Base-by-base conservation (phyloP, 2,797 vertebrate genomes). In the Lutjanus campechanus region DNA sequence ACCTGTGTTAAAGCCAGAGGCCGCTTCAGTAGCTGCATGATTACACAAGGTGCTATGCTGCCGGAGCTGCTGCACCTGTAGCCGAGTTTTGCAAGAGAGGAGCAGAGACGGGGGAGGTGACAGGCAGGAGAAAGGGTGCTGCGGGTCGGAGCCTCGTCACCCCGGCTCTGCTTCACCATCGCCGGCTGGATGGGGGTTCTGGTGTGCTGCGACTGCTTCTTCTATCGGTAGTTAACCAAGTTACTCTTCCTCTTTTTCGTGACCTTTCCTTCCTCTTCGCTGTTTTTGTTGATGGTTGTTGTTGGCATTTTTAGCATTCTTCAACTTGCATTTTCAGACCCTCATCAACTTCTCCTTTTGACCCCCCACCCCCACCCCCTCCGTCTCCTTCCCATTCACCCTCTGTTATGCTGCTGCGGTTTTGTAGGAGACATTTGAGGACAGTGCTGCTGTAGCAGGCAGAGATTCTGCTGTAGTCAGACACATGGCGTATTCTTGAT, bases 141-240 rank as follows among this genome's bases (percentile, higher is more conserved):
- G 65, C 19, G 79, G 79, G 64, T 67, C 44, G 69, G 77, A 85
- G 81, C 85, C 79, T 85, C 72, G 17, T 83, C 83, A 69, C 70
- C 76, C 85, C 69, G 20, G 67, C 84, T 90, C 85, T 59, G 84
- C 79, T 80, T 63, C 79, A 40, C 76, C 68, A 20, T 64, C 73
- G 84, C 66, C 73, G 84, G 59, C 95, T 87, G 89, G 90, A 96
- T 96, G 96, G 96, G 96, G 92, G 95, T 96, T 79, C 93, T 96
- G 82, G 95, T 96, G 86, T 96, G 96, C 93, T 96, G 96, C 82
- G 94, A 96, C 93, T 96, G 96, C 95, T 96, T 96, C 96, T 96
- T 96, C 94, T 96, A 96, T 95, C 96, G 96, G 96, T 96, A 96
- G 65, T 67, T 83, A 69, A 40, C 22, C 47, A 50, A 75, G 60